These are phyloP conservation scores for Aleiodes leptofemur DNA, from an alignment of 2,888 invertebrate genomes.

Conservation along the genomic window DNA sequence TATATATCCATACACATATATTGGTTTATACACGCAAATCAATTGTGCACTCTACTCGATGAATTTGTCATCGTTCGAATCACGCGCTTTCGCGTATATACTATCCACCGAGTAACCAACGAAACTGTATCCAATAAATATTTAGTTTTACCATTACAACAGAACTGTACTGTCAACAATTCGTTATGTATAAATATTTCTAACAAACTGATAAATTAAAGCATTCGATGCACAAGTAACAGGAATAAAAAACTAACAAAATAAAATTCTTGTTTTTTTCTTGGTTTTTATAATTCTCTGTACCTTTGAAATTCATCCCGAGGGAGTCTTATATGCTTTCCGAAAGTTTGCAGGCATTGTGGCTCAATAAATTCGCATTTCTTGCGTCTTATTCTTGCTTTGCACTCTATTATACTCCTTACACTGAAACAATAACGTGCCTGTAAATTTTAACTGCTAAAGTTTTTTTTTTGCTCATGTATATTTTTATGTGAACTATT, in stretches of 20 bases:
- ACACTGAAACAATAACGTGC: not conserved
- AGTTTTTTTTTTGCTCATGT: no score
- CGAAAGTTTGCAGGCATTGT: no score
- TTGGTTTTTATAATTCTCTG: not conserved
- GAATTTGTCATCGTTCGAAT: conserved; percentile 58
- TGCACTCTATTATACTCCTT: not conserved
- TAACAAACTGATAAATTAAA: not conserved
- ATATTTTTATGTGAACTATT: no score
- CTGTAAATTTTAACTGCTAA: no score
- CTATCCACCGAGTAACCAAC: conserved; percentile 45
- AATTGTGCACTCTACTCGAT: conserved; percentile 58
- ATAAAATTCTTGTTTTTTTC: not conserved
- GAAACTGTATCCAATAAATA: conserved; percentile 60
- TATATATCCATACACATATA: conserved; percentile 27
- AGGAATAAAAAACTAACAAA: not conserved
- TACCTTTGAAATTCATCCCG: not conserved
- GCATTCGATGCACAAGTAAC: not conserved
- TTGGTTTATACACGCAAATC: conserved; percentile 54
- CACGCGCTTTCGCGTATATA: conserved; percentile 35
- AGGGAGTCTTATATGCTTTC: not conserved
- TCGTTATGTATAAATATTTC: conserved; percentile 12
- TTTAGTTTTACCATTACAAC: conserved; percentile 50
- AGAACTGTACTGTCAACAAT: conserved; percentile 6
- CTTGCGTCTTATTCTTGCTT: not conserved
- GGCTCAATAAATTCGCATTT: not conserved